Base-by-base conservation (phyloP, 1,140 invertebrate genomes). In the Belonocnema kinseyi region DNA sequence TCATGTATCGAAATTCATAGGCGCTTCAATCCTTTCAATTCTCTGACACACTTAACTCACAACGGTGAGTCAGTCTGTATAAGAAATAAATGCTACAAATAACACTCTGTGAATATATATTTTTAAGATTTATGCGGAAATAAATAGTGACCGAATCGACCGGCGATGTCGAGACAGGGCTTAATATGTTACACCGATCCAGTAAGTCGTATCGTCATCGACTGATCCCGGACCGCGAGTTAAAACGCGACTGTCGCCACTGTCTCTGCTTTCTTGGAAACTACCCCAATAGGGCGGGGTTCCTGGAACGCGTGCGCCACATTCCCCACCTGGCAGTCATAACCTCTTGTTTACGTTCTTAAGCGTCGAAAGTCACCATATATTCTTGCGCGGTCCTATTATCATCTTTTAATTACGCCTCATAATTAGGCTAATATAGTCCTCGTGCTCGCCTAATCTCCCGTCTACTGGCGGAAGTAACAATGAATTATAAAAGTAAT, bases 221-320 rank as follows among this genome's bases (percentile, higher is more conserved):
- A 86, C 84, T 86, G 83, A 82, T 86, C 85, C 83, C 61, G 26
- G 33, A 86, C 85, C 89, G 87, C 88, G 87, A 88, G 88, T 86
- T 85, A 83, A 88, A 88, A 85, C 88, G 88, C 89, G 88, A 90
- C 89, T 90, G 85, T 86, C 83, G 83, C 82, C 86, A 79, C 84
- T 83, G 53, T 77, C 70, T 77, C 80, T 79, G 75, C 78, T 84
- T 83, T 85, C 84, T 84, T 80, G 80, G 86, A 84, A 87, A 83
- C 84, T 85, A 87, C 84, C 85, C 82, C 85, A 83, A 90, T 82
- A 90, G 89, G 89, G 89, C 89, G 89, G 88, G 89, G 89, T 90
- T 90, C 87, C 73, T 80, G 74, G 26, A 83, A 88, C 89, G 89
- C 89, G 83, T 82, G 83, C 82, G 81, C 80, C 78, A 72, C 74